Conservation (phyloP, 1,140 invertebrate genomes). For the Stegodyphus dumicola region DNA sequence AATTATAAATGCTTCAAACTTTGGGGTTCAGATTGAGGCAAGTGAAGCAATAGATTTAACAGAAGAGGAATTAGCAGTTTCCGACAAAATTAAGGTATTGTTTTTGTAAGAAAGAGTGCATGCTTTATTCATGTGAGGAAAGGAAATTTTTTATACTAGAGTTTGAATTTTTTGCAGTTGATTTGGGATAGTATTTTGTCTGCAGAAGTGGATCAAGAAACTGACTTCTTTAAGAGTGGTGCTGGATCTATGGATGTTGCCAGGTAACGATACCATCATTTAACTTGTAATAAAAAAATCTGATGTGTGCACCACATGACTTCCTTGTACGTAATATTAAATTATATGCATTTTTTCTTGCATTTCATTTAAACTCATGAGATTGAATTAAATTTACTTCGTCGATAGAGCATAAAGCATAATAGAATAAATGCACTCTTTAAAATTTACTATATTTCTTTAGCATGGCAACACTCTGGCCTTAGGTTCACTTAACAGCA, state of each 20-base stretch:
- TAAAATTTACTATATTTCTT: no score
- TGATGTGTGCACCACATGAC: no score
- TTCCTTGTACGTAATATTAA: no score
- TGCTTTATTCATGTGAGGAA: no score
- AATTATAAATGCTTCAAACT: slow-evolving; percentile 86
- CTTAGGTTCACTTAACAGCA: no score
- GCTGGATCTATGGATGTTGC: slow-evolving; percentile 97
- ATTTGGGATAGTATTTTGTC: slow-evolving; percentile 90
- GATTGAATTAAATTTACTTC: no score
- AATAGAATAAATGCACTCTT: no score
- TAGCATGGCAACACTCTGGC: no score
- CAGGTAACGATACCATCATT: slow-evolving; percentile 69
- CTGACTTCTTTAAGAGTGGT: slow-evolving; percentile 92
- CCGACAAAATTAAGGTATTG: slow-evolving; percentile 70
- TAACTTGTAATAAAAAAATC: no score
- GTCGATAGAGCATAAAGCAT: no score
- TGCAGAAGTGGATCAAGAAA: slow-evolving; percentile 79
- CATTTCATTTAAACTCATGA: no score
- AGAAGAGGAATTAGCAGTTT: slow-evolving; percentile 78
- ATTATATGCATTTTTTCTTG: no score
- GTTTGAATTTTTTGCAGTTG: slow-evolving; percentile 68
- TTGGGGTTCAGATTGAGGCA: slow-evolving; percentile 74
- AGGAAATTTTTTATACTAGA: background rate
- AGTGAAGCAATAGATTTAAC: slow-evolving; percentile 77
- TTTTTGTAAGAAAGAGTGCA: background rate